Conservation (phyloP, 2,797 vertebrate genomes). For the Coreius guichenoti region DNA sequence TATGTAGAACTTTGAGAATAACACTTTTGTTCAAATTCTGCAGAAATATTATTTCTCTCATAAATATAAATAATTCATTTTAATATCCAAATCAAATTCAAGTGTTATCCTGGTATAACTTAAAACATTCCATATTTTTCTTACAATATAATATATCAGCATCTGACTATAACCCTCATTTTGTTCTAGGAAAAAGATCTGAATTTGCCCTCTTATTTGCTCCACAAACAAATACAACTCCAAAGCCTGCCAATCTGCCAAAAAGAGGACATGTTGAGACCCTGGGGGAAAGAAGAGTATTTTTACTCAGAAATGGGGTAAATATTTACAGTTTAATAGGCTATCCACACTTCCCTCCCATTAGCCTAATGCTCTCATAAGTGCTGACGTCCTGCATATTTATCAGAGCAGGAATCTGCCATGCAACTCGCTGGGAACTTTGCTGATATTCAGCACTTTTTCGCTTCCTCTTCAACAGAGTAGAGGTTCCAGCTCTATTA, state of each 20-base stretch:
- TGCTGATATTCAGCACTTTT: slow-evolving; percentile 54
- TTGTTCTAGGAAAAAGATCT: neutral
- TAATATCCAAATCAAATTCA: neutral
- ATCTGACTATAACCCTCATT: neutral
- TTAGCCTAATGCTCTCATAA: slow-evolving; percentile 42
- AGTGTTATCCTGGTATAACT: neutral
- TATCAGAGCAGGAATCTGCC: slow-evolving; percentile 48
- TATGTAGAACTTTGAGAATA: neutral
- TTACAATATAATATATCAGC: neutral
- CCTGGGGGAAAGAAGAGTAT: neutral
- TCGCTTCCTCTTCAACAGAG: neutral
- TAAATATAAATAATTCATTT: neutral
- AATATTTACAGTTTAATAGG: slow-evolving; percentile 58
- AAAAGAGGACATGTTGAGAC: slow-evolving; percentile 11
- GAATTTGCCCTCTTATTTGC: slow-evolving; percentile 12
- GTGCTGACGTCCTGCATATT: slow-evolving; percentile 53
- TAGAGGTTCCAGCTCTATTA: slow-evolving; percentile 17
- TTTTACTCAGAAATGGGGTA: slow-evolving; percentile 35
- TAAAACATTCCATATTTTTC: neutral
- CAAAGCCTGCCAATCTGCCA: slow-evolving; percentile 21
- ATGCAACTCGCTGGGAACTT: slow-evolving; percentile 46
- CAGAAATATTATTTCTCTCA: neutral
- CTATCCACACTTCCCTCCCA: slow-evolving; percentile 16
- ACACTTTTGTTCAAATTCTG: neutral
- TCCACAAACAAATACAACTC: neutral